A percentile compares a stretch with the other conserved stretches of the same genome.
Conservation (phyloP, 2,888 invertebrate genomes). For the Synergus laeviventris region DNA sequence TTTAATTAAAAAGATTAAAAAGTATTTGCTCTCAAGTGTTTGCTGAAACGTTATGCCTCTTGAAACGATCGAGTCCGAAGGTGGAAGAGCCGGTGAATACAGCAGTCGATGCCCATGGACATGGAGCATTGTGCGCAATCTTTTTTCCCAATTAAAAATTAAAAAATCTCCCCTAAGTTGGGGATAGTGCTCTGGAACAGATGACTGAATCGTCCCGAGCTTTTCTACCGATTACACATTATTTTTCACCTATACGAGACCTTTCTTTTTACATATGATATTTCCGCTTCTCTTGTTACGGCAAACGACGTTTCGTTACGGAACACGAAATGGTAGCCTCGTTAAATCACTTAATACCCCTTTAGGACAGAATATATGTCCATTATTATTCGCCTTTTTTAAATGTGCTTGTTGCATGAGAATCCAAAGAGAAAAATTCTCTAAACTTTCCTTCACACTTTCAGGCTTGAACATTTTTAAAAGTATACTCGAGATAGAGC, state of each 20-base stretch:
- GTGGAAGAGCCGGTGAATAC: background rate
- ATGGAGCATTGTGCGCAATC: constrained; percentile 38
- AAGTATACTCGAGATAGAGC: constrained; percentile 4
- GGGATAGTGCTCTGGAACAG: constrained; percentile 57
- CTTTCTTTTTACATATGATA: constrained; percentile 60
- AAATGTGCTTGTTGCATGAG: background rate
- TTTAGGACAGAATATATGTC: background rate
- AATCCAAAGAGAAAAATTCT: background rate
- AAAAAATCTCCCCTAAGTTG: constrained; percentile 66
- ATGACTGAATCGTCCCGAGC: constrained; percentile 64
- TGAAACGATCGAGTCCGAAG: constrained; percentile 14
- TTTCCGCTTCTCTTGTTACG: constrained; percentile 61
- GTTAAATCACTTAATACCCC: constrained; percentile 31
- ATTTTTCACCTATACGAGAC: constrained; percentile 61
- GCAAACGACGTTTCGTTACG: constrained; percentile 47
- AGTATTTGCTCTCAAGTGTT: background rate
- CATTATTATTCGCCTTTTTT: no score
- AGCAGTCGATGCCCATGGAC: constrained; percentile 6
- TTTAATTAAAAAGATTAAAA: background rate
- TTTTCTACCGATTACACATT: constrained; percentile 74
- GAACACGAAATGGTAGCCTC: background rate
- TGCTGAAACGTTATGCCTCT: constrained; percentile 24
- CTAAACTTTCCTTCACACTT: constrained; percentile 27
- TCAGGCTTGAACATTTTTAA: constrained; percentile 30
- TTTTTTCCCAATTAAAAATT: constrained; percentile 75